Conservation (phyloP, 2,113 vertebrate species). For the Panthera leo region DNA sequence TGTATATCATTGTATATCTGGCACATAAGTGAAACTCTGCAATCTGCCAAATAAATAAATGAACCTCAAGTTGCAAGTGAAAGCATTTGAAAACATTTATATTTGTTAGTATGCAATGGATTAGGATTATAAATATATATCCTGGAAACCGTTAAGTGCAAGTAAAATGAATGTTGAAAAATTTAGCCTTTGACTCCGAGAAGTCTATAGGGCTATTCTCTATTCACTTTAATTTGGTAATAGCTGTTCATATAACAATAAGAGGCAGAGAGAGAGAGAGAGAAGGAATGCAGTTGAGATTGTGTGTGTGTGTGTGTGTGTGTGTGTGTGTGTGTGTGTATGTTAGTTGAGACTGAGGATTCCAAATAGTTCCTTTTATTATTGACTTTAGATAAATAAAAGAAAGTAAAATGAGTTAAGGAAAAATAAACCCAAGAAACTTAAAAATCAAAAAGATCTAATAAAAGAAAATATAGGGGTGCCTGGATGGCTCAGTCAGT, state of each 20-base stretch:
- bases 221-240: background rate
- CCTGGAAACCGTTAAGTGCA: background rate
- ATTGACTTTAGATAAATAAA: background rate
- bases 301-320: background rate
- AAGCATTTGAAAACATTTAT: background rate
- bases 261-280: background rate
- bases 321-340: background rate
- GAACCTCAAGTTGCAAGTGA: background rate
- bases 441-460: background rate
- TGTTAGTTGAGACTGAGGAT: background rate
- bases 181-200: background rate
- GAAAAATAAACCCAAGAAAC: background rate
- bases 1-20: background rate
- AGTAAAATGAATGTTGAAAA: constrained; percentile 7
- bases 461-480: background rate
- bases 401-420: background rate
- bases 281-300: background rate
- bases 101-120: background rate
- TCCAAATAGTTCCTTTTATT: background rate
- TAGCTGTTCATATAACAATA: background rate
- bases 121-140: background rate
- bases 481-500: too few relatives aligned
- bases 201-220: background rate
- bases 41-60: background rate
- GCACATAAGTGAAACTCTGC: background rate